Base-by-base conservation (phyloP, 2,797 vertebrate species). In the Mastacembelus armatus region DNA sequence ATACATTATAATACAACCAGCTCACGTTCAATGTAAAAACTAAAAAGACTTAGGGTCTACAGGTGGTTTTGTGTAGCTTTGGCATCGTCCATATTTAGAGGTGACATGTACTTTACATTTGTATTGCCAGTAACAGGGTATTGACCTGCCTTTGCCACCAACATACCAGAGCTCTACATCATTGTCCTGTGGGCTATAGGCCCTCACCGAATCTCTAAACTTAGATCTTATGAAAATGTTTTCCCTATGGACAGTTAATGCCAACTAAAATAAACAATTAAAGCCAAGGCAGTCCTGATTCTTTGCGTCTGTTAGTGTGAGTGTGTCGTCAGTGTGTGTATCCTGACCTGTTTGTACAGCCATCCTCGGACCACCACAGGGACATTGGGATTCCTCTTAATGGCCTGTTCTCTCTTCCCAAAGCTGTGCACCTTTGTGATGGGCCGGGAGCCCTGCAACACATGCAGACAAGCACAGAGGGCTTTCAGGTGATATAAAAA, bases 361-460 rank as follows among this genome's bases (percentile, higher is more conserved):
- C 97, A 99, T 82, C 97, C 97, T 87, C 96, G 92, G 5, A 96
- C 95, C 85, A 98, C 94, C 65, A 96, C 97, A 0, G 96, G 96
- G 47, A 97, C 89, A 10, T 95, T 96, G 27, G 92, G 96, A 84
- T 99, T 98, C 86, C 97, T 95, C 85, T 94, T 95, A 75, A 98
- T 97, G 21, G 97, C 91, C 68, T 96, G 96, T 2, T 98, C 95
- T 73, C 97, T 93, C 89, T 99, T 99, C 4, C 97, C 97, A 73
- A 98, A 99, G 86, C 92, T 97, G 83, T 98, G 96, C 50, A 96
- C 89, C 91, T 94, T 98, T 51, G 79, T 92, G 63, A 91, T 92
- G 51, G 91, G 77, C 61, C 94, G 95, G 42, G 94, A 88, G 32
- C 93, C 91, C 96, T 98, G 87, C 18, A 86, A 67, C 36, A 72